Evolutionary conservation across 2,113 vertebrate genomes (phyloP), one percentile per base, ranked within the genome.

Genomic region (Sebastes schlegelii): DNA sequence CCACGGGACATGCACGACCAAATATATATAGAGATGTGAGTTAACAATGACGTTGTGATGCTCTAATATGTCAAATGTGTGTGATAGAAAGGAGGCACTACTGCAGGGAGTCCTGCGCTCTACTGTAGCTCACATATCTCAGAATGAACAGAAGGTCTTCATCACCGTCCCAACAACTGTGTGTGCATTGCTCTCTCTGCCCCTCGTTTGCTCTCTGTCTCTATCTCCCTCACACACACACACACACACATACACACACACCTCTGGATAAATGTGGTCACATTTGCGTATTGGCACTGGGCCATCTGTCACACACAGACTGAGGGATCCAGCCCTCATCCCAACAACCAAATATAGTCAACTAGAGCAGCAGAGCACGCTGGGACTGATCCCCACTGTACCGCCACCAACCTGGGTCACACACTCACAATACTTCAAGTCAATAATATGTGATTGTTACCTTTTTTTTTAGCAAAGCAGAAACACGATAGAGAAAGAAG

Each of bases 271-370:
- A 92, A 90, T 90, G 90, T 91, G 83, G 82, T 90, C 92, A 89
- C 91, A 92, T 92, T 88, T 84, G 87, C 91, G 83, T 87, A 43
- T 92, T 94, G 95, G 93, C 94, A 92, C 79, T 26, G 78, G 74
- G 90, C 93, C 94, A 95, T 94, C 93, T 94, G 94, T 94, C 94
- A 94, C 89, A 94, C 89, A 87, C 89, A 90, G 90, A 91, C 89
- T 83, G 81, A 88, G 79, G 79, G 93, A 94, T 92, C 85, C 93
- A 90, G 83, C 82, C 88, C 86, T 92, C 86, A 87, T 91, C 92
- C 88, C 90, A 93, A 94, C 89, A 83, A 88, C 95, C 95, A 95
- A 95, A 95, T 96, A 95, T 95, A 95, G 95, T 95, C 94, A 96
- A 93, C 83, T 81, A 79, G 85, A 91, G 88, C 86, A 91, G 87